phyloP scores from a whole-genome alignment of 1,140 invertebrate species.

The Ips nitidus region DNA sequence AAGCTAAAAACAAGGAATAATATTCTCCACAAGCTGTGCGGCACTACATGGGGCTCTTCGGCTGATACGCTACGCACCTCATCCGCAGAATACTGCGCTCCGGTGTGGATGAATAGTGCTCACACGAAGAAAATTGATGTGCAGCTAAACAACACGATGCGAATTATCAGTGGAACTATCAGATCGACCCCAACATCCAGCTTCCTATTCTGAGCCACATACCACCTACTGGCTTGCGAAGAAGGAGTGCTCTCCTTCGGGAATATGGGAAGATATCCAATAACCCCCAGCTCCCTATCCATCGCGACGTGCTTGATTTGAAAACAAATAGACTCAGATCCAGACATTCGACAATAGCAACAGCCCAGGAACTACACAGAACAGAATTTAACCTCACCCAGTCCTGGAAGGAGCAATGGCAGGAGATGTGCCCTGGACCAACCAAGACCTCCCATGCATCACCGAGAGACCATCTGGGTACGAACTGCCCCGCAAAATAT shows the following conservation, averaged over 20 bases:
- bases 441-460: too few relatives aligned
- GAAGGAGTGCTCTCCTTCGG: constrained; percentile 2
- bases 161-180: constrained; percentile 20
- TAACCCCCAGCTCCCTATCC: constrained; percentile 17
- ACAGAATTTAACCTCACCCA: too few relatives aligned
- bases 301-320: too few relatives aligned
- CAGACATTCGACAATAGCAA: too few relatives aligned
- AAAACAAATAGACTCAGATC: too few relatives aligned
- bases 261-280: constrained; percentile 23
- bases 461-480: too few relatives aligned
- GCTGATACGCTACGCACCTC: background rate
- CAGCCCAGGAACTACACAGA: too few relatives aligned
- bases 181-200: constrained; percentile 19
- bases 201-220: constrained; percentile 24
- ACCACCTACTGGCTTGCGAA: constrained; percentile 21
- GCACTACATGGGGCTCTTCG: background rate
- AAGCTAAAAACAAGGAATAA: too few relatives aligned
- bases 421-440: too few relatives aligned
- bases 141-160: background rate
- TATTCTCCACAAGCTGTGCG: background rate
- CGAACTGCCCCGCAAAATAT: too few relatives aligned
- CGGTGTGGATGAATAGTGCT: too few relatives aligned
- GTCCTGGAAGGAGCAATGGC: too few relatives aligned
- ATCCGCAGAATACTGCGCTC: background rate
- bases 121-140: background rate